A percentile compares a stretch with the other conserved stretches of the same genome.
Conservation (phyloP, 2,888 invertebrate genomes). For the Agrypnus murinus region DNA sequence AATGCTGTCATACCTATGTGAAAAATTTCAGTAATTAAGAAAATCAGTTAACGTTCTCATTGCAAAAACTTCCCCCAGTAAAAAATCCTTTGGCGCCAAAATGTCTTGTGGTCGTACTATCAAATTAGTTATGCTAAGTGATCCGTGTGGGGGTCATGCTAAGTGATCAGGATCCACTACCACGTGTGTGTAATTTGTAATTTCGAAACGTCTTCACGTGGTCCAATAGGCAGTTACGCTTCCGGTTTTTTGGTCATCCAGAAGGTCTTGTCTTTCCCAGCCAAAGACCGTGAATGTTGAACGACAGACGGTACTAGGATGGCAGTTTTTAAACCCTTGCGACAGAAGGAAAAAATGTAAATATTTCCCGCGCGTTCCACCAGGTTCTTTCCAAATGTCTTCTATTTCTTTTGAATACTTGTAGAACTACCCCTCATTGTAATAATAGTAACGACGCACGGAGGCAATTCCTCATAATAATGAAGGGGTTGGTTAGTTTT, state of each 20-base stretch:
- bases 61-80: too few species aligned
- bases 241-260: conserved; percentile 37
- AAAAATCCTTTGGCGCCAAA: conserved; percentile 23
- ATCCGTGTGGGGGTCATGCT: conserved; percentile 38
- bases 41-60: too few species aligned
- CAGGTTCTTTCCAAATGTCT: conserved; percentile 42
- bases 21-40: too few species aligned
- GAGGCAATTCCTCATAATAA: conserved; percentile 18
- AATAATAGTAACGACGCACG: neutral
- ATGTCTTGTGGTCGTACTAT: neutral
- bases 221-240: conserved; percentile 41
- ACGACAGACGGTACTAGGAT: conserved; percentile 45
- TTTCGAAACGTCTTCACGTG: conserved; percentile 47
- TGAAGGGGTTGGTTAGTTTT: conserved; percentile 24
- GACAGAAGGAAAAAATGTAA: conserved; percentile 35
- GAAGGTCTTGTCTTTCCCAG: conserved; percentile 47
- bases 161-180: conserved; percentile 30
- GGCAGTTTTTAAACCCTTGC: conserved; percentile 34
- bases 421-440: conserved; percentile 25
- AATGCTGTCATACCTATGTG: too few species aligned
- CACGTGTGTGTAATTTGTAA: conserved; percentile 47
- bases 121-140: conserved; percentile 39
- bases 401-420: conserved; percentile 36
- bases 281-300: conserved; percentile 47
- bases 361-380: conserved; percentile 48